Conservation (phyloP, 2,113 vertebrate species). For the Daboia siamensis region DNA sequence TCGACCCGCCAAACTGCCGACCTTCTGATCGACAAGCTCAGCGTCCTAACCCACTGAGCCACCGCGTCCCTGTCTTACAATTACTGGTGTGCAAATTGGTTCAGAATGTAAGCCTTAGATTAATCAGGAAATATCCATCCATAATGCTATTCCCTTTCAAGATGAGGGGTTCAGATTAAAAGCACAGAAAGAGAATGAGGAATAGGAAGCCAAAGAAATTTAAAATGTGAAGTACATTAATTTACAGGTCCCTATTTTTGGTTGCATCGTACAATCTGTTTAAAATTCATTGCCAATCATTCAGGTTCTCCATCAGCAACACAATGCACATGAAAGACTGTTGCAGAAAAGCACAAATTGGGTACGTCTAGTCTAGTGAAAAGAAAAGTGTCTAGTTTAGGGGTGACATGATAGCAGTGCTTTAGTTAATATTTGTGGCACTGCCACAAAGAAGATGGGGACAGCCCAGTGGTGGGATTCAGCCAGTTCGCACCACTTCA, state of each 20-base stretch:
- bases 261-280: not conserved
- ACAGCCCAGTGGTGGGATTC: too few relatives aligned
- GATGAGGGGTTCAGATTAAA: not conserved
- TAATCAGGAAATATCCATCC: not conserved
- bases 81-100: not conserved
- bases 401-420: not conserved
- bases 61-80: too few relatives aligned
- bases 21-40: too few relatives aligned
- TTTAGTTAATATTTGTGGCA: not conserved
- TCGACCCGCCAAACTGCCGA: too few relatives aligned
- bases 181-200: not conserved
- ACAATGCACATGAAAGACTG: not conserved
- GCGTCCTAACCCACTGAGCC: too few relatives aligned
- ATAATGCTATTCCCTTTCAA: not conserved
- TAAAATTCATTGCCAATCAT: not conserved
- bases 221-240: not conserved
- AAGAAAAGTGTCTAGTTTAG: not conserved
- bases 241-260: not conserved
- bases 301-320: not conserved
- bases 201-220: not conserved
- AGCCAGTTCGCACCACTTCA: too few relatives aligned
- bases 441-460: not conserved
- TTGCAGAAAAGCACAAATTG: not conserved
- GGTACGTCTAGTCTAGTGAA: not conserved
- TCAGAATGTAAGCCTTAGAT: not conserved